Conservation (phyloP, 2,888 invertebrate species). For the Pyrocoelia pectoralis region DNA sequence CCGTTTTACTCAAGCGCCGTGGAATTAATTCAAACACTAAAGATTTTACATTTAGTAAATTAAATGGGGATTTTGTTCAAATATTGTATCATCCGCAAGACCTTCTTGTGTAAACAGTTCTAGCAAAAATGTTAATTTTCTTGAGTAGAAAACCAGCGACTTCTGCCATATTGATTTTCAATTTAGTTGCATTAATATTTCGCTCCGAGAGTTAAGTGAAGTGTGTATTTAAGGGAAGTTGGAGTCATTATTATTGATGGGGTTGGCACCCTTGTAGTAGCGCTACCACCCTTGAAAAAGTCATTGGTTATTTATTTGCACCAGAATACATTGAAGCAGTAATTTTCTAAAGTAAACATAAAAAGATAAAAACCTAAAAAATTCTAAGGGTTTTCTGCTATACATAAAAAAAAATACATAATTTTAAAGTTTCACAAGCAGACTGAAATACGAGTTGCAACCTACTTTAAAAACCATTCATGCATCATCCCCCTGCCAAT, state of each 20-base stretch:
- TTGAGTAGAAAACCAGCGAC: constrained; percentile 35
- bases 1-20: constrained; percentile 28
- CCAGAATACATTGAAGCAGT: constrained; percentile 34
- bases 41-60: constrained; percentile 43
- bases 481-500: constrained; percentile 10
- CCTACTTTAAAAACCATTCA: constrained; percentile 10
- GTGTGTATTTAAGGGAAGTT: constrained; percentile 57
- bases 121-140: constrained; percentile 37
- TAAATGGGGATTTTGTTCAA: constrained; percentile 39
- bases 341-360: constrained; percentile 38
- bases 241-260: constrained; percentile 58
- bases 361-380: constrained; percentile 32
- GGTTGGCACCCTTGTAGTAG: constrained; percentile 51
- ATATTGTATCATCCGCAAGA: constrained; percentile 39
- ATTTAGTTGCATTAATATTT: constrained; percentile 58
- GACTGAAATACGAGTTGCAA: constrained; percentile 12
- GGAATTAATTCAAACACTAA: constrained; percentile 40
- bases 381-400: constrained; percentile 19
- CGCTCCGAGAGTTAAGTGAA: constrained; percentile 56
- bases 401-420: constrained; percentile 23
- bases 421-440: constrained; percentile 25
- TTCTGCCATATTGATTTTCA: constrained; percentile 54
- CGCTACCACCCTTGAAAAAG: constrained; percentile 48
- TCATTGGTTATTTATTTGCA: constrained; percentile 52
- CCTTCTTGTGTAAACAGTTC: constrained; percentile 37